These are phyloP conservation scores for Drosophila repletoides DNA, from an alignment of 1,140 invertebrate genomes.

Conservation along the genomic window DNA sequence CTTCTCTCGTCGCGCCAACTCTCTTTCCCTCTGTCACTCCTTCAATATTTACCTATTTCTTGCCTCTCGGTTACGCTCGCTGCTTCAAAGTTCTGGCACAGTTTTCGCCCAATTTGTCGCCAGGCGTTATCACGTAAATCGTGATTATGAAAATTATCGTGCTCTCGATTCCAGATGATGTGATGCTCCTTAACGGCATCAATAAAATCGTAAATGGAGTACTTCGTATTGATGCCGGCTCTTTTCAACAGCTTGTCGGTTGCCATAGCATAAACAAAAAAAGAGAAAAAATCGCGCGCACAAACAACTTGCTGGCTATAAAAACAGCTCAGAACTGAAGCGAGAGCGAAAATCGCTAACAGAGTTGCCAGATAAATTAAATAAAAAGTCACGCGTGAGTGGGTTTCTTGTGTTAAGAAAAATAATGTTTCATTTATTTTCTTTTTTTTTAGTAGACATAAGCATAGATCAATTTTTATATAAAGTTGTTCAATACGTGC, in stretches of 20 bases:
- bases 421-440: constrained; percentile 40
- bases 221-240: constrained; percentile 50
- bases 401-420: constrained; percentile 56
- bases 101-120: constrained; percentile 59
- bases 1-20: too few species aligned
- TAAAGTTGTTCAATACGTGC: constrained; percentile 41
- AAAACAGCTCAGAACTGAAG: constrained; percentile 40
- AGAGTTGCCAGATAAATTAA: not conserved
- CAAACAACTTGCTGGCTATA: constrained; percentile 36
- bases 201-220: constrained; percentile 73
- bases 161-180: constrained; percentile 61
- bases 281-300: constrained; percentile 26
- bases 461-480: constrained; percentile 58
- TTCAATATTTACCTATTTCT: constrained; percentile 65
- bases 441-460: constrained; percentile 64
- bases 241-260: constrained; percentile 63
- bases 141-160: constrained; percentile 62
- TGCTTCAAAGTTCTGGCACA: constrained; percentile 50
- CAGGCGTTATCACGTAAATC: constrained; percentile 62
- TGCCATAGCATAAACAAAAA: constrained; percentile 61
- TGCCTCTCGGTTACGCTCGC: constrained; percentile 49
- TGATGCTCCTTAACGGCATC: constrained; percentile 55
- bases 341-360: constrained; percentile 29
- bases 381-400: constrained; percentile 5
- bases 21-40: too few species aligned